These are phyloP conservation scores for Oxygymnocypris stewartii DNA, from an alignment of 2,113 vertebrate genomes.

Conservation along the genomic window DNA sequence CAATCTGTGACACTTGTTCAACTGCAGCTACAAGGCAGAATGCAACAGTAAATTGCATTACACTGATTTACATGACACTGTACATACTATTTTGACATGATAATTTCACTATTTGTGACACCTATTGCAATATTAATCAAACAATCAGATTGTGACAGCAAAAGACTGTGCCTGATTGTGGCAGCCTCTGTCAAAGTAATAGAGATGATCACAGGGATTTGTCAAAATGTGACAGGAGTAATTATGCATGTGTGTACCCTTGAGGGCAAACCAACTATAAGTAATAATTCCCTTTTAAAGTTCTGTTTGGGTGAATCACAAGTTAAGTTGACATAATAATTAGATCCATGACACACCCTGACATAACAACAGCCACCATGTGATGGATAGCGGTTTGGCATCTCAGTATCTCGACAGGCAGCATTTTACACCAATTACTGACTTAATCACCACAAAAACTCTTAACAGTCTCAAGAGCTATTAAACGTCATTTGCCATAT, in stretches of 20 bases:
- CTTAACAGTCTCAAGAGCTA: constrained; percentile 72
- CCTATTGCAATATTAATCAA: not conserved
- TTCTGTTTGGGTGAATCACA: constrained; percentile 62
- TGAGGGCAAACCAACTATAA: constrained; percentile 45
- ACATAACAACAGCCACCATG: constrained; percentile 60
- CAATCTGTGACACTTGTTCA: not conserved
- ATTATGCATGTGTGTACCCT: constrained; percentile 60
- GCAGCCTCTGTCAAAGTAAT: constrained; percentile 36
- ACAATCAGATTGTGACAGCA: not conserved
- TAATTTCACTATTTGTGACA: not conserved
- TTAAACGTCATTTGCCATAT: constrained; percentile 79
- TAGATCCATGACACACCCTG: constrained; percentile 58
- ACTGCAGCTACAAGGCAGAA: no score
- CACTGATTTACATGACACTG: not conserved
- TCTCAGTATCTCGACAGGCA: constrained; percentile 46
- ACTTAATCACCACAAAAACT: constrained; percentile 68
- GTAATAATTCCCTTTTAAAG: constrained; percentile 41
- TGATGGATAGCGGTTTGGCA: constrained; percentile 61
- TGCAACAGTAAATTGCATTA: no score
- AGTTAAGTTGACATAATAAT: constrained; percentile 68
- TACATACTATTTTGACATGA: not conserved
- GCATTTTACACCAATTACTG: constrained; percentile 66
- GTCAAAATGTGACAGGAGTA: constrained; percentile 61
- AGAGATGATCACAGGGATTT: constrained; percentile 53
- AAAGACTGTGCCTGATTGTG: not conserved